Base-by-base conservation (phyloP, 2,113 vertebrate species). In the Gulo gulo region DNA sequence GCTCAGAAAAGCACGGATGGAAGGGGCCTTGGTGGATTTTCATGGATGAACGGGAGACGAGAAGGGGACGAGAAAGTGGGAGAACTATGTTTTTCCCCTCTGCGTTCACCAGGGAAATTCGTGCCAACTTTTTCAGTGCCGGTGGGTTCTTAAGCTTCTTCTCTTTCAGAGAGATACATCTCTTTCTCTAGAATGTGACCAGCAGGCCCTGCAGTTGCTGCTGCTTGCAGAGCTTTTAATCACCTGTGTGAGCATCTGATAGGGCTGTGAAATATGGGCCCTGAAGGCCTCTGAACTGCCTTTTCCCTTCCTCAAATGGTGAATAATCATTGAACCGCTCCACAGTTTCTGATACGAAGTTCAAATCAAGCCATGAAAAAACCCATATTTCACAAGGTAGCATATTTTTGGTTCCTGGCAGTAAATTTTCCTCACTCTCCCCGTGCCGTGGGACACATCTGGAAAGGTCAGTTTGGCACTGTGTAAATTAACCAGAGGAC, bases 381-480 rank as follows among this genome's bases (percentile, higher is more conserved):
- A 67, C 85, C 36, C 0, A 0, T 97, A 92, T 97, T 98, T 98
- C 95, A 94, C 71, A n/a, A 90, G 97, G 76, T 71, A 97, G 88
- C 95, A 36, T 89, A 42, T 96, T 98, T 98, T 85, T 69, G 80
- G 71, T 97, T 82, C 79, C 89, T 55, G 74, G 83, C 94, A 87
- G 80, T 98, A 98, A 98, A 98, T 98, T 98, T 97, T 6, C 80
- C 57, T 98, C 97, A 79, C 26, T 96, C 80, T 84, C n/a, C 0
- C 0, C 0, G 14, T 92, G 98, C 96, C 47, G 0, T 59, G 96
- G 97, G 97, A 84, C 63, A 61, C 55, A 76, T 21, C 74, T 89
- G 97, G 61, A 98, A 99, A 99, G 99, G 98, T 98, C 98, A 98
- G 67, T 78, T 96, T 96, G 93, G 88, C 91, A 82, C 95, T 94